Evolutionary conservation across 2,113 vertebrate species (phyloP), one percentile per base, ranked within the genome.

Genomic region (Catagonus wagneri): DNA sequence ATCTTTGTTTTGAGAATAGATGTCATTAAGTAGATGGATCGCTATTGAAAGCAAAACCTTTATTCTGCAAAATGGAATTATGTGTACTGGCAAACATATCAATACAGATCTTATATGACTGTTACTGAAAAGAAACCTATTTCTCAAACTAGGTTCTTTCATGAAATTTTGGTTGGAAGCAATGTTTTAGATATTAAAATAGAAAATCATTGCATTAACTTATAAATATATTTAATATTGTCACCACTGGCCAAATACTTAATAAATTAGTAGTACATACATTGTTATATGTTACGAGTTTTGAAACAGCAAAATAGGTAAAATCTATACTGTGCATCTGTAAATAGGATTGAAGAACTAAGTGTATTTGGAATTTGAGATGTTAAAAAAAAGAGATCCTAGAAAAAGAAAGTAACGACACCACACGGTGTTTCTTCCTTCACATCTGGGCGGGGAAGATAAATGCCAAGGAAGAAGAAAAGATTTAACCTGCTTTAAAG

Each of bases 291-390:
- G 92, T 61, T 76, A 90, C 94, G 44, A 93, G 61, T 80, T 95
- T 95, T 95, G 66, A 80, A 97, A 95, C 69, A 92, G 27, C 92
- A 74, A 89, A 93, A 83, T 69, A 72, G 76, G n/a, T 90, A 89
- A 95, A 84, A 88, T 92, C 34, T 94, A 7, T 85, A 76, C 58
- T 97, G 94, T 80, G 34, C 34, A 94, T 56, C 32, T 95, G 15
- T 87, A 96, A 92, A 61, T 96, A 94, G 60, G 15, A 95, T 60
- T 94, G 74, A 89, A 96, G 27, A 91, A 95, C 44, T 90, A 85
- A 97, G 14, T 39, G 50, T 95, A 83, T 96, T 97, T 96, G 52
- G 84, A 94, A 89, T 95, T 92, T 89, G 84, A 94, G 56, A 66
- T 95, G 56, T 87, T 96, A 78, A 68, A 84, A 88, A 88, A 75